Evolutionary conservation across 2,113 vertebrate genomes (phyloP).

Genomic region (Etheostoma spectabile): DNA sequence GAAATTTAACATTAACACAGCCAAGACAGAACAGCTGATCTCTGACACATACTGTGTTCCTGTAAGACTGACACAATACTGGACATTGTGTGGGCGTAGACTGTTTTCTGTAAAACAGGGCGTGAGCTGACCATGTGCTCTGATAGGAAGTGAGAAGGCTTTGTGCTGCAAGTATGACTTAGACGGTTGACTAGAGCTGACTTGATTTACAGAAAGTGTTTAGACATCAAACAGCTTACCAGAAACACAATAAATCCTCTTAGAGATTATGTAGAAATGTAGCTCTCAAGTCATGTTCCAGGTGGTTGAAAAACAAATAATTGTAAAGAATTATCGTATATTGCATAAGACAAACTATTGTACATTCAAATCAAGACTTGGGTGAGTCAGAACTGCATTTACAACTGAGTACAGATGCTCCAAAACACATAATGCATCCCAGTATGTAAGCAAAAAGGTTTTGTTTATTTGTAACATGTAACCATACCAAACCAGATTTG

Average conservation of each 20-base stretch:
- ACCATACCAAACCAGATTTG: not conserved
- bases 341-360: not conserved
- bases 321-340: not conserved
- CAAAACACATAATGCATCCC: too few species aligned
- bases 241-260: too few species aligned
- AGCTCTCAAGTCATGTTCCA: too few species aligned
- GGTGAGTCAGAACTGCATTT: too few species aligned
- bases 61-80: constrained; percentile 7
- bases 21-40: constrained; percentile 23
- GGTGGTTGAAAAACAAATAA: not conserved
- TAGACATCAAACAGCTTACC: not conserved
- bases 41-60: not conserved
- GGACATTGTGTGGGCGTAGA: constrained; percentile 27
- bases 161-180: constrained; percentile 19
- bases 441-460: not conserved
- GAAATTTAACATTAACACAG: constrained; percentile 32
- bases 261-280: not conserved
- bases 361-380: not conserved
- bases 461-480: not conserved
- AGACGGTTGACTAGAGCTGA: not conserved
- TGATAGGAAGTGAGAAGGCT: not conserved
- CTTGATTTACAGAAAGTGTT: not conserved
- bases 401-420: too few species aligned
- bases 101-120: not conserved
- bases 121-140: not conserved